These are phyloP conservation scores for Antennarius striatus DNA, from an alignment of 2,113 vertebrate genomes.

Conservation along the genomic window DNA sequence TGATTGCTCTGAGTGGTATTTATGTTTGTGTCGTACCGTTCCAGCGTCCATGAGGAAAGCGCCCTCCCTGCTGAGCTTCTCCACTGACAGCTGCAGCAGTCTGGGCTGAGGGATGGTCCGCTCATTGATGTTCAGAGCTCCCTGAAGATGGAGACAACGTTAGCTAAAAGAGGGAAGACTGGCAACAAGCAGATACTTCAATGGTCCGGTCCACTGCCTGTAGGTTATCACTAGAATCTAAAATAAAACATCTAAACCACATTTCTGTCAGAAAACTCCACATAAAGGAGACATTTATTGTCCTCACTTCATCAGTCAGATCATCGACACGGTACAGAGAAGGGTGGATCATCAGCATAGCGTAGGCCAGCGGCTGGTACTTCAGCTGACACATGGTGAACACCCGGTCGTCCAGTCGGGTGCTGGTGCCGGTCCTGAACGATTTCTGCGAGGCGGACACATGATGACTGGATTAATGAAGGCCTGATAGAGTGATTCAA, in stretches of 20 bases:
- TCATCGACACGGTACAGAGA: constrained; percentile 89
- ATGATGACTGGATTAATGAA: constrained; percentile 15
- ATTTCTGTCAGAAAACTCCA: not conserved
- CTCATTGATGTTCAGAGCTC: constrained; percentile 89
- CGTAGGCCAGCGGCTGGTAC: constrained; percentile 89
- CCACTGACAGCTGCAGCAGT: constrained; percentile 91
- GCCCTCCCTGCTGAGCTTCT: constrained; percentile 91
- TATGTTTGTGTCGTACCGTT: constrained; percentile 77
- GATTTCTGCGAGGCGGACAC: constrained; percentile 81
- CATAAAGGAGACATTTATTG: not conserved
- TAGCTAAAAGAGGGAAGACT: not conserved
- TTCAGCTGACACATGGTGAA: constrained; percentile 97
- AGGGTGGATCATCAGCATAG: constrained; percentile 93
- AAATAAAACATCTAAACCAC: not conserved
- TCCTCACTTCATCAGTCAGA: constrained; percentile 89
- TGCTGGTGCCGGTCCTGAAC: constrained; percentile 90
- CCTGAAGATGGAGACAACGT: constrained; percentile 70
- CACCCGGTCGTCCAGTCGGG: constrained; percentile 89
- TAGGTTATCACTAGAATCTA: not conserved
- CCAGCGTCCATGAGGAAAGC: constrained; percentile 95
- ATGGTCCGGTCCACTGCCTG: not conserved
- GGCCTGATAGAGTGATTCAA: rapidly evolving
- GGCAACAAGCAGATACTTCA: not conserved
- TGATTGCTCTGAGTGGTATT: not conserved
- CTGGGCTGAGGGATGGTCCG: constrained; percentile 91